These are phyloP conservation scores for Buphagus erythrorhynchus DNA, from an alignment of 2,797 vertebrate genomes.

Conservation along the genomic window DNA sequence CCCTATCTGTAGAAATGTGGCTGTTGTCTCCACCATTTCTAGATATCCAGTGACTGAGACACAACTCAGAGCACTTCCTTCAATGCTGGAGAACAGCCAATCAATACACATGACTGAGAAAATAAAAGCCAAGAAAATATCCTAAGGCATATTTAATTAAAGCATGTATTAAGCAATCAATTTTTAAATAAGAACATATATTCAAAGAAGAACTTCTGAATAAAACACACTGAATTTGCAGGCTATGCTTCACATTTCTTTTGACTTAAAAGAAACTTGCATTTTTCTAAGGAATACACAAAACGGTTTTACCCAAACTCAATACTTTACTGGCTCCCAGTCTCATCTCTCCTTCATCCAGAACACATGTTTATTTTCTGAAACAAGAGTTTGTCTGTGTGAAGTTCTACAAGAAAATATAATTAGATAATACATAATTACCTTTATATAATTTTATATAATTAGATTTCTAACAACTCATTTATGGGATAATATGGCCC, in stretches of 20 bases:
- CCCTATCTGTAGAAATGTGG: accelerated
- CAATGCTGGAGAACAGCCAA: not conserved
- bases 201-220: not conserved
- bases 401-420: not conserved
- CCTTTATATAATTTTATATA: not conserved
- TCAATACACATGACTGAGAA: not conserved
- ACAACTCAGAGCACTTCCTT: not conserved
- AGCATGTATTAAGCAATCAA: not conserved
- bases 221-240: not conserved
- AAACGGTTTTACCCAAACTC: not conserved
- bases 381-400: not conserved
- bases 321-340: not conserved
- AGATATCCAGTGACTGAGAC: not conserved
- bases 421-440: not conserved
- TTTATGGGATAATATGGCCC: not conserved
- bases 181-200: not conserved
- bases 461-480: not conserved
- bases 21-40: not conserved
- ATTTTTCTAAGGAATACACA: not conserved
- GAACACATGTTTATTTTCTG: not conserved
- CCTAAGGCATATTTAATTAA: not conserved
- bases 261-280: not conserved
- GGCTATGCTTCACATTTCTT: not conserved
- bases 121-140: not conserved
- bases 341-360: not conserved